These are phyloP conservation scores for Drosophila borealis DNA, from an alignment of 2,888 invertebrate genomes.

Conservation along the genomic window DNA sequence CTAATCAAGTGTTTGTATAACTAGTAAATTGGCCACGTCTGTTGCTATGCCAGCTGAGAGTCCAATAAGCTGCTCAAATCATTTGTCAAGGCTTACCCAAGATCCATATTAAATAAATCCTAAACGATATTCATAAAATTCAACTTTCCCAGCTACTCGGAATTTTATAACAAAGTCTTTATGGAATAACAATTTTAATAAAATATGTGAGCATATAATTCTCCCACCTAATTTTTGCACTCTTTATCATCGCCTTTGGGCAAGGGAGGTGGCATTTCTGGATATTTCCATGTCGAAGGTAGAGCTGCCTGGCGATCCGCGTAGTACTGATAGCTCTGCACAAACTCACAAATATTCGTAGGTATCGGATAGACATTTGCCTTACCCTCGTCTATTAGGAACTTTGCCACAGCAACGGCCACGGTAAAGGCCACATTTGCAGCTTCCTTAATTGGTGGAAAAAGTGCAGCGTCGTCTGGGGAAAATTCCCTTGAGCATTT, in stretches of 20 bases:
- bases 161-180: too few relatives aligned
- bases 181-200: too few relatives aligned
- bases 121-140: too few relatives aligned
- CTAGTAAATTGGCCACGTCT: too few relatives aligned
- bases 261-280: slow-evolving; percentile 3
- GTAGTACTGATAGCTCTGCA: slow-evolving; percentile 30
- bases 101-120: too few relatives aligned
- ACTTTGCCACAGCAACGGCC: slow-evolving; percentile 36
- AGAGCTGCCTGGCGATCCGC: slow-evolving; percentile 16
- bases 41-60: too few relatives aligned
- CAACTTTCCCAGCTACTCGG: too few relatives aligned
- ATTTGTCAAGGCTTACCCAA: too few relatives aligned
- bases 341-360: slow-evolving; percentile 19
- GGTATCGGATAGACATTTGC: slow-evolving; percentile 24
- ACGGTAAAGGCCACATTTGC: slow-evolving; percentile 37
- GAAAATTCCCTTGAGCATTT: slow-evolving; percentile 4
- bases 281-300: slow-evolving; percentile 51
- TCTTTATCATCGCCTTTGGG: slow-evolving; percentile 2
- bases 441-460: slow-evolving; percentile 46
- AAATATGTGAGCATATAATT: too few relatives aligned
- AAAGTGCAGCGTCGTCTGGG: slow-evolving; percentile 25
- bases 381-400: slow-evolving; percentile 21
- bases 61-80: too few relatives aligned
- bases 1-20: too few relatives aligned
- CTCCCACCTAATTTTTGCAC: not conserved